Conservation (phyloP, 2,888 invertebrate species). For the Euclidia mi region DNA sequence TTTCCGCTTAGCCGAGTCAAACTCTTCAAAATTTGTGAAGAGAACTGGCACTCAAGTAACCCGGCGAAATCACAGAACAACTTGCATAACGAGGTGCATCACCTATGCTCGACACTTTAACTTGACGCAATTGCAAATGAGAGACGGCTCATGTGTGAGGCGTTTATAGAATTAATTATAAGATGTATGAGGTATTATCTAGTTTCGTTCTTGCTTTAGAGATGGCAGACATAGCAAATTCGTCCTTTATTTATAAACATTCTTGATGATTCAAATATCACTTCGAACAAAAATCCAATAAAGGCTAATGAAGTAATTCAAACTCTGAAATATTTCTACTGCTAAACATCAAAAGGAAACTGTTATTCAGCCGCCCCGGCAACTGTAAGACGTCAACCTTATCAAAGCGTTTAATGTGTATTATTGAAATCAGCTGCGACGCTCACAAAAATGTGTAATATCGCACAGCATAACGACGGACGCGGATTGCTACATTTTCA, state of each 20-base stretch:
- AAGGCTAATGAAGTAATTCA: slow-evolving; percentile 5
- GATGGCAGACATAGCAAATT: too few relatives aligned
- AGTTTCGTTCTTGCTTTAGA: too few relatives aligned
- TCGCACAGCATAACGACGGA: slow-evolving; percentile 19
- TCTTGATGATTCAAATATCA: too few relatives aligned
- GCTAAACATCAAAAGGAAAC: slow-evolving; percentile 8
- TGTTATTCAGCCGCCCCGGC: neutral
- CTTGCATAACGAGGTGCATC: slow-evolving; percentile 65
- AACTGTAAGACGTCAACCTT: neutral
- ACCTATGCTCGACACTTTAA: slow-evolving; percentile 55
- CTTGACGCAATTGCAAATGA: slow-evolving; percentile 53
- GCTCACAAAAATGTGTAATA: slow-evolving; percentile 34
- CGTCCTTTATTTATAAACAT: too few relatives aligned
- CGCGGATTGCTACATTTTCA: slow-evolving; percentile 38
- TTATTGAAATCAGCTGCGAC: slow-evolving; percentile 31
- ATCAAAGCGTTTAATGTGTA: slow-evolving; percentile 20
- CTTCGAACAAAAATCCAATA: too few relatives aligned
- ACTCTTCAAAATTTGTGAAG: slow-evolving; percentile 44
- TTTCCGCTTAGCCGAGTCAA: slow-evolving; percentile 27
- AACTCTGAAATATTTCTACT: slow-evolving; percentile 10
- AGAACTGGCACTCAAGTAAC: slow-evolving; percentile 48
- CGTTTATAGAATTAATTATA: too few relatives aligned
- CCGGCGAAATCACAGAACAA: slow-evolving; percentile 59
- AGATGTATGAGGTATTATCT: too few relatives aligned
- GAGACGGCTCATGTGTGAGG: neutral